These are phyloP conservation scores for Phylloscopus trochiloides DNA, from an alignment of 2,113 vertebrate genomes.

Conservation along the genomic window DNA sequence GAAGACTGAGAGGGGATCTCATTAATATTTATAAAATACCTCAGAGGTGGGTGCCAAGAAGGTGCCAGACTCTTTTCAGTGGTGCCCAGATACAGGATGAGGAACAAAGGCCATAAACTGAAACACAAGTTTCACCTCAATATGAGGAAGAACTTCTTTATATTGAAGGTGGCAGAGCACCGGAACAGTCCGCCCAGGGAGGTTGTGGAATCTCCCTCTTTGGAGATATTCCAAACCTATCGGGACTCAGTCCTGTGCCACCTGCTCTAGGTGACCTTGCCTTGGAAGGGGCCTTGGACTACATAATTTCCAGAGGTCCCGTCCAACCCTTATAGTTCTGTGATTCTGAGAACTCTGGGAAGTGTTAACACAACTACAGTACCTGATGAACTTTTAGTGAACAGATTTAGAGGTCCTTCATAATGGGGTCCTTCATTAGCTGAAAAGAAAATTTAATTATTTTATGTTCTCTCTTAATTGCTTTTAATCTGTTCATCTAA, in stretches of 20 bases:
- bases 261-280: not conserved
- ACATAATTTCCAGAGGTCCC: not conserved
- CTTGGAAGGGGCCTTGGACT: not conserved
- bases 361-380: not conserved
- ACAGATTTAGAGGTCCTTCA: not conserved
- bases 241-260: not conserved
- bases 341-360: not conserved
- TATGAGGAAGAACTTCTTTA: not conserved
- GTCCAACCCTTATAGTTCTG: not conserved
- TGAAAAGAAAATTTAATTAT: not conserved
- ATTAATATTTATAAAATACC: too few species aligned
- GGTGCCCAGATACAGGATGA: rapidly evolving
- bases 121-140: too few species aligned
- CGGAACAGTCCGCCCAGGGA: not conserved
- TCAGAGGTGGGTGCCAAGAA: not conserved
- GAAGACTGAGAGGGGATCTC: too few species aligned
- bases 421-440: not conserved
- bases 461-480: not conserved
- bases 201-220: not conserved
- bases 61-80: not conserved
- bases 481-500: not conserved
- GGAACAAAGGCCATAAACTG: too few species aligned
- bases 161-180: not conserved
- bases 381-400: not conserved
- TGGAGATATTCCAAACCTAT: not conserved